Evolutionary conservation across 64 coral and sea anemone species (phyloP), one percentile per base, ranked within the genome.

Genomic region (Pocillopora damicornis): DNA sequence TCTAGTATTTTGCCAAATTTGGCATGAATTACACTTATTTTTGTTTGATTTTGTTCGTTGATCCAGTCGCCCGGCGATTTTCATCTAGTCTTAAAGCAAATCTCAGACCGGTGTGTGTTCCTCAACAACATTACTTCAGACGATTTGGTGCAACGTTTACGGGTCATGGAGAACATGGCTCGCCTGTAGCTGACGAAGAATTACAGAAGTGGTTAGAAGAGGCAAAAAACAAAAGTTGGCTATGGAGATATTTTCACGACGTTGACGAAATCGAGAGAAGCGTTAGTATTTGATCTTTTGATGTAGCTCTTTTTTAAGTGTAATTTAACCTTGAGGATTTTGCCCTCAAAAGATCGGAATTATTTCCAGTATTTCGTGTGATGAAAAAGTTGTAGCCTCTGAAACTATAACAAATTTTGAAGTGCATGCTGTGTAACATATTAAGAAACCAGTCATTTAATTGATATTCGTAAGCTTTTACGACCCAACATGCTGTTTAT

Each of bases 211-310:
- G 94, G 94, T 51, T 96, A 15, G 91, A 96, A 35, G 90, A 93
- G 34, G 88, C 94, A 13, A 96, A 90, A 73, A 93, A 87, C 25
- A 73, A 86, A 87, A 96, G 82, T 79, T 97, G 94, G 94, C 81
- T 97, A 23, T 97, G 89, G 83, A 91, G 88, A 64, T 97, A 88
- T 91, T 69, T 97, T 1, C 93, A 93, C 37, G 94, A 97, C 58
- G 88, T 97, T 18, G 82, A 97, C 67, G 91, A 97, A 90, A 93
- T 97, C 62, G 91, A 97, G 80, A 89, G 57, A 73, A 86, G 78
- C 30, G 94, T 97, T 84, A 83, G 91, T 67, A 22, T 30, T 15
- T 61, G 1, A 25, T 13, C 2, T 42, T 58, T 56, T 5, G 25
- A 51, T 51, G 2, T 4, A 51, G 7, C 42, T 51, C 42, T 51